phyloP scores from a whole-genome alignment of 1,140 invertebrate genomes.

The Drosophila ironensis region DNA sequence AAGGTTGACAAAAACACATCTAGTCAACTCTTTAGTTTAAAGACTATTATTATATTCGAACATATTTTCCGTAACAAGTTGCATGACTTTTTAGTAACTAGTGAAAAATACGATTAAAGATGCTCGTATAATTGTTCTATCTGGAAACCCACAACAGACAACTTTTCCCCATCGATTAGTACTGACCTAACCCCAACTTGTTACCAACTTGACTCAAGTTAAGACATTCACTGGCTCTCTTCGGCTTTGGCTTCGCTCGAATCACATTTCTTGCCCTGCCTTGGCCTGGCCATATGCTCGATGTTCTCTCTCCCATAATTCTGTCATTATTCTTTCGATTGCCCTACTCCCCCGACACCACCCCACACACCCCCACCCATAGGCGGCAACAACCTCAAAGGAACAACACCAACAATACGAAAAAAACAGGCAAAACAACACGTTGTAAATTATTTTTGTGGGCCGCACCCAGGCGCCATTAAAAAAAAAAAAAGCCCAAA shows the following conservation, averaged over 20 bases:
- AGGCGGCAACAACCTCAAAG: too few relatives aligned
- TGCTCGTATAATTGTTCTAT: too few relatives aligned
- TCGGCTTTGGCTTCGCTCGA: conserved; percentile 10
- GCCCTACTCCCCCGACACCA: background rate
- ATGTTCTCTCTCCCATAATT: conserved; percentile 46
- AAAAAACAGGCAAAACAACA: conserved; percentile 38
- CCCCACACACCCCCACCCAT: background rate
- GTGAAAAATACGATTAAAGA: too few relatives aligned
- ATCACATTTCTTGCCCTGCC: background rate
- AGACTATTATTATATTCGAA: too few relatives aligned
- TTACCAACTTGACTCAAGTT: background rate
- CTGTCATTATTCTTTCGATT: conserved; percentile 64
- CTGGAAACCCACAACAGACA: too few relatives aligned
- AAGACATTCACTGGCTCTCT: conserved; percentile 10
- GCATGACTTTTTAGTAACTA: too few relatives aligned
- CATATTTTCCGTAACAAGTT: too few relatives aligned
- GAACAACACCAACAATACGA: background rate
- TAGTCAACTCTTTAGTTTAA: too few relatives aligned
- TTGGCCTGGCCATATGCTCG: conserved; percentile 48
- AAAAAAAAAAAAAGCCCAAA: conserved; percentile 30
- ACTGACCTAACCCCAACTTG: background rate
- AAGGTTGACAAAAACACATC: too few relatives aligned
- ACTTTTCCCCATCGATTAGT: background rate
- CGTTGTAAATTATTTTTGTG: conserved; percentile 57
- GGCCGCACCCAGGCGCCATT: conserved; percentile 41